phyloP scores from a whole-genome alignment of 2,113 vertebrate genomes.

The Nannobrachium achirus region DNA sequence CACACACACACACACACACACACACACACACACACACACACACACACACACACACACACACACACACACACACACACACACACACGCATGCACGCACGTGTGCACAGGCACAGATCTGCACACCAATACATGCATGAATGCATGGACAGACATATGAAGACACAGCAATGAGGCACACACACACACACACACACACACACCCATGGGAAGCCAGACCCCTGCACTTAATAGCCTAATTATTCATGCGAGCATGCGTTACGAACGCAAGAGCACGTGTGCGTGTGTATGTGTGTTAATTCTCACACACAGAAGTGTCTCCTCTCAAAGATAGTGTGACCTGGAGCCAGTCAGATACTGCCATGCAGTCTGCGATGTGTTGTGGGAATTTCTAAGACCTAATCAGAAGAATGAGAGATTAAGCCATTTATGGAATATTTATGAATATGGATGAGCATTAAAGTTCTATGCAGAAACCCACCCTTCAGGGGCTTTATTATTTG shows the following conservation, averaged over 20 bases:
- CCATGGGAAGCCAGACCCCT: not conserved
- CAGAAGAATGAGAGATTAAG: conserved; percentile 72
- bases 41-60: not conserved
- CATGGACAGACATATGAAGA: not conserved
- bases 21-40: not conserved
- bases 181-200: not conserved
- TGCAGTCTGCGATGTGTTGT: conserved; percentile 45
- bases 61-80: not conserved
- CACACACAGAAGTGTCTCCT: not conserved
- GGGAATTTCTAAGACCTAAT: conserved; percentile 68
- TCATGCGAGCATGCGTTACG: not conserved
- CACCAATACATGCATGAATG: not conserved
- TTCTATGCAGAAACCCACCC: conserved; percentile 65
- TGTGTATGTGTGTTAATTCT: not conserved
- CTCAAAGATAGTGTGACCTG: conserved; percentile 58
- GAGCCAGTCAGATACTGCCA: conserved; percentile 50
- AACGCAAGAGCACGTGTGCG: not conserved
- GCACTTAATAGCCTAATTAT: conserved; percentile 27
- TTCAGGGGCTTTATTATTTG: conserved; percentile 70
- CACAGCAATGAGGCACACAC: not conserved
- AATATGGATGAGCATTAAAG: conserved; percentile 78
- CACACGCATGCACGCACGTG: not conserved
- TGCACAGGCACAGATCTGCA: not conserved
- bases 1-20: conserved; percentile 5
- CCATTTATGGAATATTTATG: conserved; percentile 70